phyloP scores from a whole-genome alignment of 1,140 invertebrate species.

The Aphelinus certus region DNA sequence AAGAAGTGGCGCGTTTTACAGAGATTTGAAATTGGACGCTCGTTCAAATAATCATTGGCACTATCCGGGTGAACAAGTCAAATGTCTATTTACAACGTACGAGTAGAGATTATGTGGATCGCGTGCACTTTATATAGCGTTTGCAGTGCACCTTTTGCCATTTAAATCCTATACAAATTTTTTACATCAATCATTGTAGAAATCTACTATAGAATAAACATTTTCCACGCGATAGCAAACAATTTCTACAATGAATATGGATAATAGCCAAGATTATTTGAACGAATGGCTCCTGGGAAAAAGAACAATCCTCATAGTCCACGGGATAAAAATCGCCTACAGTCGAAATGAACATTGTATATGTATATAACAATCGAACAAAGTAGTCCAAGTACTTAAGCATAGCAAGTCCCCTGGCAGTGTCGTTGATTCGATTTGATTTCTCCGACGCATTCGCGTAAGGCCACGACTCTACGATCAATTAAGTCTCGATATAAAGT shows the following conservation, averaged over 20 bases:
- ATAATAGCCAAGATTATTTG: slow-evolving; percentile 3
- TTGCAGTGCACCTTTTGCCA: background rate
- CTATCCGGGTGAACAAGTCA: slow-evolving; percentile 20
- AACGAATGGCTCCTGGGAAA: slow-evolving; percentile 14
- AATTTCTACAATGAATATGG: slow-evolving; percentile 2
- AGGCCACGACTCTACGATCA: no score
- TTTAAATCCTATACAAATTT: slow-evolving; percentile 25
- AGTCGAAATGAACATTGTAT: no score
- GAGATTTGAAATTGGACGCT: background rate
- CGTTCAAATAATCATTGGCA: slow-evolving; percentile 15
- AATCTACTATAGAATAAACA: background rate
- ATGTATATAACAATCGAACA: no score
- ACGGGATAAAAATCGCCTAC: no score
- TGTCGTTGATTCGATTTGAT: no score
- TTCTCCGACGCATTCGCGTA: no score
- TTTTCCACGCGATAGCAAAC: slow-evolving; percentile 1
- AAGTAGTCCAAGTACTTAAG: no score
- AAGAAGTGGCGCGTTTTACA: background rate
- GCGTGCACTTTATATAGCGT: slow-evolving; percentile 8
- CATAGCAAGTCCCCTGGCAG: no score
- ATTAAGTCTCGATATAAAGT: no score
- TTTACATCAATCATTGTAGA: slow-evolving; percentile 25
- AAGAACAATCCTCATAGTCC: no score
- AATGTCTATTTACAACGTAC: slow-evolving; percentile 22
- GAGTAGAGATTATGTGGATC: slow-evolving; percentile 18